Percentiles rank a stretch among this genome's conserved stretches.
Conservation (phyloP, 2,113 vertebrate species). For the Microcebus murinus region DNA sequence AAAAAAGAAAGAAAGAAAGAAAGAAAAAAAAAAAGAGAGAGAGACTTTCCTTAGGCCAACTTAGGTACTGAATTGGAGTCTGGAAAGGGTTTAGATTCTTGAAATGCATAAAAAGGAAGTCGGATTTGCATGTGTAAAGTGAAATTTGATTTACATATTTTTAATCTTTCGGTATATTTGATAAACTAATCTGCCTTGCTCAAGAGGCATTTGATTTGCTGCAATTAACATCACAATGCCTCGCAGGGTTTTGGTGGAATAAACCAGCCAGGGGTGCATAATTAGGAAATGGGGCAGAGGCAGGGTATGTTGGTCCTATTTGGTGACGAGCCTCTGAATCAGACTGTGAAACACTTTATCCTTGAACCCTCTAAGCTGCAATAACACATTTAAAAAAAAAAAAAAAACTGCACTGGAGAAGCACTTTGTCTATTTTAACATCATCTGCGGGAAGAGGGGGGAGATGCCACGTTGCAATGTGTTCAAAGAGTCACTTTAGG, state of each 20-base stretch:
- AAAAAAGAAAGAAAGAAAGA: no score
- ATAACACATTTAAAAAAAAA: background rate
- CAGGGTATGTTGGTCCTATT: background rate
- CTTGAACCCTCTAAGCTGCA: background rate
- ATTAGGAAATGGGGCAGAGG: slow-evolving; percentile 26
- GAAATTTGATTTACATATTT: slow-evolving; percentile 69
- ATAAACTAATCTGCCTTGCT: slow-evolving; percentile 43
- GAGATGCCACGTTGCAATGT: slow-evolving; percentile 47
- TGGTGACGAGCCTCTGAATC: slow-evolving; percentile 27
- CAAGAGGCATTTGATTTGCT: slow-evolving; percentile 61
- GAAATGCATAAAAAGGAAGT: slow-evolving; percentile 46
- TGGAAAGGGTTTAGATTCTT: background rate
- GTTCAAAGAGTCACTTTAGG: slow-evolving; percentile 57
- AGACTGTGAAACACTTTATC: background rate
- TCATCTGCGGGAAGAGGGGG: background rate
- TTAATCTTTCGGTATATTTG: slow-evolving; percentile 57
- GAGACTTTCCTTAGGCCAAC: background rate
- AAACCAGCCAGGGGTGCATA: slow-evolving; percentile 6
- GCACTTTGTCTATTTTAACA: slow-evolving; percentile 64
- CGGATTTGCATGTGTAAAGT: slow-evolving; percentile 51
- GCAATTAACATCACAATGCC: slow-evolving; percentile 47
- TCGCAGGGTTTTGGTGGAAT: slow-evolving; percentile 1
- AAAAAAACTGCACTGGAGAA: background rate
- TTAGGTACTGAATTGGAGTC: background rate
- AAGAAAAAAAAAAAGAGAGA: no score